Conservation (phyloP, 2,113 vertebrate species). For the Asarcornis scutulata region DNA sequence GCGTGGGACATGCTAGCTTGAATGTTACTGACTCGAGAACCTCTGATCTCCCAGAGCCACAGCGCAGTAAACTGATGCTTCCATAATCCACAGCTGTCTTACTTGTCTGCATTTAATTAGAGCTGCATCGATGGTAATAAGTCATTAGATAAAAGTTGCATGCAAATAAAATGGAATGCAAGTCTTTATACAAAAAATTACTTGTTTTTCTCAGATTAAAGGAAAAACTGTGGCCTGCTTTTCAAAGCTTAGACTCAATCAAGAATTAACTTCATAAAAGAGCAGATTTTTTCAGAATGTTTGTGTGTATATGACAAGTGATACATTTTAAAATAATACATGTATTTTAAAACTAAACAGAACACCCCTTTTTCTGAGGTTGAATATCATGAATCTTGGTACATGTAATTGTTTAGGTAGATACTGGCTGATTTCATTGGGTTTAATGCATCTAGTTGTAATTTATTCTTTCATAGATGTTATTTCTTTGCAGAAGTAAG, state of each 20-base stretch:
- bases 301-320: fast-evolving
- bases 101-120: constrained; percentile 9
- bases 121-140: neutral
- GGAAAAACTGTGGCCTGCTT: neutral
- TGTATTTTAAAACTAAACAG: neutral
- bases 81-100: constrained; percentile 8
- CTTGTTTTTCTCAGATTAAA: neutral
- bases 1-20: neutral
- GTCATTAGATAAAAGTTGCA: neutral
- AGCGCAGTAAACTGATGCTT: constrained; percentile 8
- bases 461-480: neutral
- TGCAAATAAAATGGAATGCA: neutral
- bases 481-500: neutral
- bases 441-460: neutral
- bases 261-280: neutral
- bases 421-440: neutral
- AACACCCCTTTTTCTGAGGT: neutral
- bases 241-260: constrained; percentile 1
- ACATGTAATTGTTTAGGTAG: neutral
- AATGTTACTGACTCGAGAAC: neutral
- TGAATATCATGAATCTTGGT: neutral
- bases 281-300: neutral
- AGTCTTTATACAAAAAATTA: neutral
- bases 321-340: neutral
- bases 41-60: constrained; percentile 5